These are phyloP conservation scores for Mimachlamys varia DNA, from an alignment of 2,888 invertebrate species.

Conservation along the genomic window DNA sequence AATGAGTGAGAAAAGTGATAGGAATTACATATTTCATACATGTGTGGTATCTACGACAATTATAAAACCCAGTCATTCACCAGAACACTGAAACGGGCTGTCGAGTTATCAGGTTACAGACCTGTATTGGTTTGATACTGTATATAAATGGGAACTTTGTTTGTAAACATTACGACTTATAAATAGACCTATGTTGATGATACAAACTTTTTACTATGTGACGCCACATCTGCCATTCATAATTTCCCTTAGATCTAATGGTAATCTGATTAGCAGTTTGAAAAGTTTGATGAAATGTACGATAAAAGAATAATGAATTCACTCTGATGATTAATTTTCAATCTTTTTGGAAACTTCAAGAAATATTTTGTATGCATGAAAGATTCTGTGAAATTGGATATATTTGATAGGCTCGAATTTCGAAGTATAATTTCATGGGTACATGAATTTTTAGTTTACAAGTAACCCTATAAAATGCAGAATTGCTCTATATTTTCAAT, in stretches of 20 bases:
- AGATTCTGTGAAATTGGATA: no score
- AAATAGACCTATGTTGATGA: neutral
- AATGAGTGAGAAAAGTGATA: neutral
- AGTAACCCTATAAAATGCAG: no score
- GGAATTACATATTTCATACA: slow-evolving; percentile 7
- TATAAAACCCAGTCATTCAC: slow-evolving; percentile 1
- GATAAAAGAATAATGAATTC: no score
- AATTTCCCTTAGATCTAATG: neutral
- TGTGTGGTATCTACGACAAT: neutral
- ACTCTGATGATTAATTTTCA: no score
- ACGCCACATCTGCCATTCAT: neutral
- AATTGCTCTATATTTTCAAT: no score
- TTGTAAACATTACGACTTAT: neutral
- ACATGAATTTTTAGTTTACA: no score
- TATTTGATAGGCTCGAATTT: no score
- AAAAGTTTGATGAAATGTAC: neutral
- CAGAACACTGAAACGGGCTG: neutral
- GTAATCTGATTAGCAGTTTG: neutral
- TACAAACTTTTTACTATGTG: neutral
- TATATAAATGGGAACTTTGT: neutral
- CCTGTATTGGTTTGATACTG: neutral
- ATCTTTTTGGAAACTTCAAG: no score
- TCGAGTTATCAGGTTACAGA: neutral
- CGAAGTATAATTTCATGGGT: no score
- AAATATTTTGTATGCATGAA: no score